phyloP scores from a whole-genome alignment of 2,797 vertebrate species.

The Bovichtus variegatus region DNA sequence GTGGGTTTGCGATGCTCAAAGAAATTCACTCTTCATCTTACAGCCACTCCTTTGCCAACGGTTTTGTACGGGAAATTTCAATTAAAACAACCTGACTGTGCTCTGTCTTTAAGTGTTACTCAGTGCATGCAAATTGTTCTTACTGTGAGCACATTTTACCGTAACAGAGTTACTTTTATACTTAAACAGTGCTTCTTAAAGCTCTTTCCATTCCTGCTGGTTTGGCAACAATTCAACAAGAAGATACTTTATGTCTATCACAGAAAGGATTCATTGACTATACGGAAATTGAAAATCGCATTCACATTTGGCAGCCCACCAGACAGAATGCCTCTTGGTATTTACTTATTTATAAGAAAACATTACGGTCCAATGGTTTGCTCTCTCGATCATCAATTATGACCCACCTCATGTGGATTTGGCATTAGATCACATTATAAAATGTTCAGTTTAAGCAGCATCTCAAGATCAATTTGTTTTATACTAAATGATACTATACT shows the following conservation, averaged over 20 bases:
- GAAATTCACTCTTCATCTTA: not conserved
- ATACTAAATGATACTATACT: too few species aligned
- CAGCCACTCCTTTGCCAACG: not conserved
- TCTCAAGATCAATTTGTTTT: constrained; percentile 48
- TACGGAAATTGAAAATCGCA: constrained; percentile 52
- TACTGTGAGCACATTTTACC: not conserved
- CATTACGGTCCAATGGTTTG: constrained; percentile 54
- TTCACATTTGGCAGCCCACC: constrained; percentile 63
- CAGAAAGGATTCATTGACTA: constrained; percentile 58
- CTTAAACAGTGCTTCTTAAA: not conserved
- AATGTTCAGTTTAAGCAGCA: constrained; percentile 47
- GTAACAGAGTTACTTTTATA: not conserved
- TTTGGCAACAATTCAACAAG: constrained; percentile 57
- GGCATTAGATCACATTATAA: constrained; percentile 56
- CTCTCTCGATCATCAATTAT: constrained; percentile 59
- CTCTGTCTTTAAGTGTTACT: not conserved
- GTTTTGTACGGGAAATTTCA: not conserved
- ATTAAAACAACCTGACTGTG: not conserved
- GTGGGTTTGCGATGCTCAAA: too few species aligned
- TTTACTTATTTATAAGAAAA: constrained; percentile 68
- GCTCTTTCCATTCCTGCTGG: constrained; percentile 24
- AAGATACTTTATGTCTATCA: constrained; percentile 60
- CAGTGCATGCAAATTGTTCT: not conserved
- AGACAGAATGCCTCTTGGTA: constrained; percentile 41
- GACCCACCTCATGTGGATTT: constrained; percentile 53